phyloP scores from a whole-genome alignment of 2,888 invertebrate species.

The Branchellion lobata region DNA sequence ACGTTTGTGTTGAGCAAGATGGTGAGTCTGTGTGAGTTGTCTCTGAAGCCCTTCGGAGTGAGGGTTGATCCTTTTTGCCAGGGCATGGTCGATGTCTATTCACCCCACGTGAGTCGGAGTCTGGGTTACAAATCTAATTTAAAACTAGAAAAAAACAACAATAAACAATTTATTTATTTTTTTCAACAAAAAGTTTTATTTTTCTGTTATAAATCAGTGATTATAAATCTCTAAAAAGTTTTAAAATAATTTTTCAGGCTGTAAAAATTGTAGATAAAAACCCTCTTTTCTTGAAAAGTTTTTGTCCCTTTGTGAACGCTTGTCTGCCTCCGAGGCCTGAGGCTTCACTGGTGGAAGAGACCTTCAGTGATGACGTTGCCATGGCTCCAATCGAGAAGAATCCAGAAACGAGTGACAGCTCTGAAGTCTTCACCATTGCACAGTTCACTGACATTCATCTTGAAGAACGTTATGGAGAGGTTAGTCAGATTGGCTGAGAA shows the following conservation, averaged over 20 bases:
- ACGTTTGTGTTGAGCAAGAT: not conserved
- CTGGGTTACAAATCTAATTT: too few relatives aligned
- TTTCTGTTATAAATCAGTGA: too few relatives aligned
- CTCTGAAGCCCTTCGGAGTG: not conserved
- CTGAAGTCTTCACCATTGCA: slow-evolving; percentile 41
- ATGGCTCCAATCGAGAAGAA: not conserved
- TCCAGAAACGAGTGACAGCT: not conserved
- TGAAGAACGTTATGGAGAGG: slow-evolving; percentile 43
- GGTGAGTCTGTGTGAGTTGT: not conserved
- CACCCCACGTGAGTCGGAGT: slow-evolving; percentile 43
- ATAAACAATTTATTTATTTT: too few relatives aligned
- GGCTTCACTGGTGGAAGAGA: not conserved
- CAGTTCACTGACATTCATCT: slow-evolving; percentile 48
- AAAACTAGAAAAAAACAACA: not conserved
- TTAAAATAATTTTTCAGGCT: not conserved
- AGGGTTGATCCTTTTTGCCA: slow-evolving; percentile 36
- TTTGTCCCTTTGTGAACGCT: slow-evolving; percentile 30
- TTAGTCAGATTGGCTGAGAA: too few relatives aligned
- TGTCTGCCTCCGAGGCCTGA: slow-evolving; percentile 2
- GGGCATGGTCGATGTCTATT: slow-evolving; percentile 53
- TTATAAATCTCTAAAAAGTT: not conserved
- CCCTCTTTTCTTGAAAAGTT: not conserved
- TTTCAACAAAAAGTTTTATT: not conserved
- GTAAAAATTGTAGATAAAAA: not conserved
- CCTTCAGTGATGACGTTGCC: not conserved